These are phyloP conservation scores for Chelidonichthys spinosus DNA, from an alignment of 2,797 vertebrate species.

Conservation along the genomic window DNA sequence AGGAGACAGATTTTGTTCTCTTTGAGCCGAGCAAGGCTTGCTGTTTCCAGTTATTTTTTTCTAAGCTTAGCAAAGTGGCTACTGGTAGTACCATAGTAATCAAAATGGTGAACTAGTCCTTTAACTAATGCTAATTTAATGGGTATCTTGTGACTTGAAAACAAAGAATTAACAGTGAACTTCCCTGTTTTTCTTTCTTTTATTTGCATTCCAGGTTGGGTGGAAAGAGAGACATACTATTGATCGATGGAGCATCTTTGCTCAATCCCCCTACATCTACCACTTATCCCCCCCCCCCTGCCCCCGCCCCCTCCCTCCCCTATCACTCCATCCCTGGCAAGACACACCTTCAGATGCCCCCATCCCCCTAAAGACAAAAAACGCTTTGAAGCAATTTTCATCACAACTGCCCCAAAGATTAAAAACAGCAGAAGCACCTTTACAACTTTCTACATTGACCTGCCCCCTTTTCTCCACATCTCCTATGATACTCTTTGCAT, in stretches of 20 bases:
- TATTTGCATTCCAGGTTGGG: conserved; percentile 81
- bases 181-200: conserved; percentile 38
- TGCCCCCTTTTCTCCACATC: conserved; percentile 52
- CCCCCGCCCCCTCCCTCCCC: conserved; percentile 48
- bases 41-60: neutral
- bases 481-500: conserved; percentile 87
- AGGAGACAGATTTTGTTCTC: neutral
- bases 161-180: conserved; percentile 14
- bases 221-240: conserved; percentile 89
- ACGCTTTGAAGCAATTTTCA: conserved; percentile 83
- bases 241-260: conserved; percentile 80
- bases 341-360: conserved; percentile 69
- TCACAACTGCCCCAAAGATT: conserved; percentile 85
- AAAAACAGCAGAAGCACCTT: conserved; percentile 84
- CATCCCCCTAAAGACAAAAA: conserved; percentile 77
- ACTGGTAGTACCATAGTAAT: neutral
- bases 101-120: conserved; percentile 13
- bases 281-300: conserved; percentile 60
- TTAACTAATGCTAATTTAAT: neutral
- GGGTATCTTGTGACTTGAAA: neutral
- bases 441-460: conserved; percentile 78
- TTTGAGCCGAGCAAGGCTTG: neutral
- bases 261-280: conserved; percentile 76
- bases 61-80: conserved; percentile 11
- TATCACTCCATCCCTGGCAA: conserved; percentile 72